Evolutionary conservation across 2,888 invertebrate genomes (phyloP).

Genomic region (Melanotus villosus): DNA sequence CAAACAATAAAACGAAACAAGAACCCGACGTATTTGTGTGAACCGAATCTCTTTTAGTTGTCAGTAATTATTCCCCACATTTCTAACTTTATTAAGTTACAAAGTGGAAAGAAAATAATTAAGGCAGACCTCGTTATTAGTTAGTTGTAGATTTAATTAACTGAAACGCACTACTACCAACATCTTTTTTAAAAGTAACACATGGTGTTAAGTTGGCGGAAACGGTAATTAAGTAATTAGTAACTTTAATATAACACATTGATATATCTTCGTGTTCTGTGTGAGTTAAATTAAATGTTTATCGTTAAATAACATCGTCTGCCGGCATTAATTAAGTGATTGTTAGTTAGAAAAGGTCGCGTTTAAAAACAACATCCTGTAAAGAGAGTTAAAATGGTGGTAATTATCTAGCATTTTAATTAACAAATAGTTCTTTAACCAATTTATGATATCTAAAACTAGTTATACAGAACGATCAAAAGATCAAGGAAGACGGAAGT

Average conservation of each 20-base stretch:
- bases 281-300: too few relatives aligned
- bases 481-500: too few relatives aligned
- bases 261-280: constrained; percentile 23
- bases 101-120: constrained; percentile 3
- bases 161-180: constrained; percentile 4
- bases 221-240: constrained; percentile 15
- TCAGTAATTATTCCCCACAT: neutral
- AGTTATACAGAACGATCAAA: too few relatives aligned
- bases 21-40: neutral
- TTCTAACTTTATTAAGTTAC: neutral
- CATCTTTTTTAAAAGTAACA: constrained; percentile 12
- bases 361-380: too few relatives aligned
- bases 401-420: too few relatives aligned
- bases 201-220: constrained; percentile 19
- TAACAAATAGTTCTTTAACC: too few relatives aligned
- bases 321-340: too few relatives aligned
- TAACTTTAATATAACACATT: neutral
- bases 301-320: too few relatives aligned
- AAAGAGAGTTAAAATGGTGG: too few relatives aligned
- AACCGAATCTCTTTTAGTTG: neutral
- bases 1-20: constrained; percentile 11
- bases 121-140: neutral
- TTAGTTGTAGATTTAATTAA: constrained; percentile 10
- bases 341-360: too few relatives aligned
- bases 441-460: too few relatives aligned